These are phyloP conservation scores for Acanthurus lineatus DNA, from an alignment of 2,797 vertebrate genomes.

Conservation along the genomic window DNA sequence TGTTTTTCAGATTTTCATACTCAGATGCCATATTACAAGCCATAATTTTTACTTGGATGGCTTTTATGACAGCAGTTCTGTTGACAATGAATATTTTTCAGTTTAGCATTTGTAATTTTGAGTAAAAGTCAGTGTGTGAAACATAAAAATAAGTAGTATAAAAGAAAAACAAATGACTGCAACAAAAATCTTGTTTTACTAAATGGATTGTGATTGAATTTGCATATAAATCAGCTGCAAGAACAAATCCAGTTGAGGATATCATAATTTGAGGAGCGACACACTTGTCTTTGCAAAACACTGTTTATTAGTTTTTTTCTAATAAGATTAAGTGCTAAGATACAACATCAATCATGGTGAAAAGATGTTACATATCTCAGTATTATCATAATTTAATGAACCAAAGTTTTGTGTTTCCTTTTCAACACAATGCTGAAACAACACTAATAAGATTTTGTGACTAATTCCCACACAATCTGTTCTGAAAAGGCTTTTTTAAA, in stretches of 20 bases:
- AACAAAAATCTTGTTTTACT: conserved; percentile 10
- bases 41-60: not conserved
- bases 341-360: not conserved
- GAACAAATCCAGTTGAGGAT: conserved; percentile 2
- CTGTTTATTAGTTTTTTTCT: not conserved
- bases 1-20: conserved; percentile 14
- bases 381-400: not conserved
- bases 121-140: not conserved
- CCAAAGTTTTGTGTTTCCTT: conserved; percentile 3
- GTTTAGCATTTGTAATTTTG: conserved; percentile 35
- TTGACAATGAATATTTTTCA: conserved; percentile 17
- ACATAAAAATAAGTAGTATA: conserved; percentile 11
- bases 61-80: not conserved
- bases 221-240: conserved; percentile 29
- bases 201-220: conserved; percentile 26
- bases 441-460: conserved; percentile 30
- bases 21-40: not conserved
- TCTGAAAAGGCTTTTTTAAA: conserved; percentile 23
- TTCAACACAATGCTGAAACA: not conserved
- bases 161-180: conserved; percentile 26
- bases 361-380: conserved; percentile 5
- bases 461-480: conserved; percentile 26
- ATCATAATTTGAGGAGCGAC: not conserved
- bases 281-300: not conserved
- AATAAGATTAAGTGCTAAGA: not conserved